Evolutionary conservation across 2,113 vertebrate genomes (phyloP), one percentile per base, ranked within the genome.

Genomic region (Pithys albifrons): DNA sequence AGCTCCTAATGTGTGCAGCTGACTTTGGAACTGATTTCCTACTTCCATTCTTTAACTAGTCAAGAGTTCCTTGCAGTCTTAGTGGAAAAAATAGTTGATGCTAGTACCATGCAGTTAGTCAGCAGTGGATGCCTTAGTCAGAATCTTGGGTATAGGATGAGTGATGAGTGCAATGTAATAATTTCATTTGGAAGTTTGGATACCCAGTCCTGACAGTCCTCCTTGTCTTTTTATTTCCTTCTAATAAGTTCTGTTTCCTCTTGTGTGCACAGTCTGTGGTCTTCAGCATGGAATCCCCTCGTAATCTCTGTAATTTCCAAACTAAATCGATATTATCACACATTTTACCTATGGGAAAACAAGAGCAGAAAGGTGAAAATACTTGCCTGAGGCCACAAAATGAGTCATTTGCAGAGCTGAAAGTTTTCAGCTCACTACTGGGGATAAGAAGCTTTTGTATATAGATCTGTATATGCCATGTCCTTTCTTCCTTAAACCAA

Each of bases 331-430:
- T 88, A 67, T 74, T 95, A 70, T 66, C 58, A 52, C 71, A 29
- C 52, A 20, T 92, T 88, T 94, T 92, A 45, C 76, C 33, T 74
- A 39, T 57, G 70, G 82, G 88, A 93, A 93, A 96, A 96, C 90
- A 91, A 91, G 95, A 96, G 67, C 87, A 93, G 95, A 97, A 91
- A 96, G 96, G 93, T 96, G 95, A 96, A 95, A 95, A 75, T 61
- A 94, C 94, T 97, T 95, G 87, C 96, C 96, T 95, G 94, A 95
- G 95, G 84, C 89, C 90, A 90, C 82, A 83, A 95, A 90, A 71
- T 48, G 66, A 79, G 48, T 93, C 37, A 66, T 62, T 67, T 85
- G 25, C 49, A 67, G 84, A 96, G 78, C 81, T 95, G 81, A 78
- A 86, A 89, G 28, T 87, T 97, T 96, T 61, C 71, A 94, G 67